Evolutionary conservation across 2,797 vertebrate genomes (phyloP).

Genomic region (Pteropus rufus): DNA sequence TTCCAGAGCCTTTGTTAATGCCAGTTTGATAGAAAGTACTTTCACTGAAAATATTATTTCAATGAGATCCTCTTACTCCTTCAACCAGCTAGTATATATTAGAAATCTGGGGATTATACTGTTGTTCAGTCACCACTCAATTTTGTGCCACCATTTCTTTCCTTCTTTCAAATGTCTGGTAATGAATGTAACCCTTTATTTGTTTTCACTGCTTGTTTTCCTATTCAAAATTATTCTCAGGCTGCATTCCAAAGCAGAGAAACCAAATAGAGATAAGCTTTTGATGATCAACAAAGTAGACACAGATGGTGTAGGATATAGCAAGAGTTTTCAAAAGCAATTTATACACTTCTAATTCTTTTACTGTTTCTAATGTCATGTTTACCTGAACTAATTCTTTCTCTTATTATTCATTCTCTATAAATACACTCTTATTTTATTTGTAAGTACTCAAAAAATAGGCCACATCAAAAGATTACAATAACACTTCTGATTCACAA

Average conservation of each 20-base stretch:
- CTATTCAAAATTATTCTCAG: slow-evolving; percentile 66
- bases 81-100: neutral
- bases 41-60: slow-evolving; percentile 36
- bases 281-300: slow-evolving; percentile 52
- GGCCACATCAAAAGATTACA: slow-evolving; percentile 38
- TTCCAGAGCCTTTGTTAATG: slow-evolving; percentile 14
- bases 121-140: slow-evolving; percentile 31
- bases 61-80: neutral
- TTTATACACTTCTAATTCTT: slow-evolving; percentile 64
- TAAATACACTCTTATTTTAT: slow-evolving; percentile 58
- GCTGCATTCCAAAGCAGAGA: slow-evolving; percentile 38
- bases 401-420: slow-evolving; percentile 51
- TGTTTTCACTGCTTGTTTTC: slow-evolving; percentile 67
- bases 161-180: slow-evolving; percentile 44
- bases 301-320: slow-evolving; percentile 45
- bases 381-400: slow-evolving; percentile 74
- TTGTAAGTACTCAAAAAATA: slow-evolving; percentile 58
- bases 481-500: slow-evolving; percentile 48
- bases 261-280: slow-evolving; percentile 62
- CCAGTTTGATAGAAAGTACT: neutral
- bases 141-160: slow-evolving; percentile 55
- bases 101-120: slow-evolving; percentile 2
- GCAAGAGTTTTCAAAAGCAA: slow-evolving; percentile 42
- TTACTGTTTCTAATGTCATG: slow-evolving; percentile 69
- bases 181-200: slow-evolving; percentile 57